Conservation (phyloP, 2,113 vertebrate genomes). For the Arenaria interpres region DNA sequence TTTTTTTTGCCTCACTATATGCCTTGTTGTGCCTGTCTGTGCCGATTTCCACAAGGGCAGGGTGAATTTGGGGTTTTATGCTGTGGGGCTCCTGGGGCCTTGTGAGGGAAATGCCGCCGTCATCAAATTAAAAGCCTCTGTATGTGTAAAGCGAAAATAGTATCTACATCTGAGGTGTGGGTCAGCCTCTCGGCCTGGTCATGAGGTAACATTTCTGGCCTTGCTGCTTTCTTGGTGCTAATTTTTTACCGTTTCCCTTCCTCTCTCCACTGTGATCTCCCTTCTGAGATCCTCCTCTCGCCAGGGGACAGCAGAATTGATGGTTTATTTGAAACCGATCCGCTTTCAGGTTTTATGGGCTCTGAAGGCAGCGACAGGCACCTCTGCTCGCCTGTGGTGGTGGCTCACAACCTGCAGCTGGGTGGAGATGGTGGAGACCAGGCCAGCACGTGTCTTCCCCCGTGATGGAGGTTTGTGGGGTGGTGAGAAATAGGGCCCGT, state of each 20-base stretch:
- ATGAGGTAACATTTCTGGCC: rapidly evolving
- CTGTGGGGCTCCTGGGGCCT: neutral
- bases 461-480: rapidly evolving
- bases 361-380: rapidly evolving
- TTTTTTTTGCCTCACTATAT: rapidly evolving
- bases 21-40: rapidly evolving
- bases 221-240: neutral
- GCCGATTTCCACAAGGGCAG: neutral
- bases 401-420: neutral
- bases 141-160: neutral
- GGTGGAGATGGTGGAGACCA: neutral
- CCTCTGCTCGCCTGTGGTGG: neutral
- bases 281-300: neutral
- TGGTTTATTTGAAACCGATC: neutral
- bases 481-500: neutral
- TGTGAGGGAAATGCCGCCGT: neutral
- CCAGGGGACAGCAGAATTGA: rapidly evolving
- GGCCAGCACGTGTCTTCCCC: neutral
- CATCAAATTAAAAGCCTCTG: neutral
- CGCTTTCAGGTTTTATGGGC: neutral
- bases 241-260: neutral
- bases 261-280: neutral
- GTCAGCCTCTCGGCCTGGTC: neutral
- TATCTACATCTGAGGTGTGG: neutral
- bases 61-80: neutral